phyloP scores from a whole-genome alignment of 2,797 vertebrate species.

The Enteromius argenteus region DNA sequence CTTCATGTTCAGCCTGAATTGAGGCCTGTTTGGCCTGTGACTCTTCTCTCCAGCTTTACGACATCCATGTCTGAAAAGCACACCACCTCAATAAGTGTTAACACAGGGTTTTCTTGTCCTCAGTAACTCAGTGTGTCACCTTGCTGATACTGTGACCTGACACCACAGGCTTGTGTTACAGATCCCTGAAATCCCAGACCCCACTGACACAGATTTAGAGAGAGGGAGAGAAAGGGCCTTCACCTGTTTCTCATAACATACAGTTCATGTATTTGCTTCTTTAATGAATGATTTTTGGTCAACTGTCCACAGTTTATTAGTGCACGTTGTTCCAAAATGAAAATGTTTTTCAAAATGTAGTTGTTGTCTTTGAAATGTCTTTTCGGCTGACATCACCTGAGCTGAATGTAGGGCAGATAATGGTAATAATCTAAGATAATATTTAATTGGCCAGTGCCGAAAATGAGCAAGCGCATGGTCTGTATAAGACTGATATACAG shows the following conservation, averaged over 20 bases:
- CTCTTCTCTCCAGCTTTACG: neutral
- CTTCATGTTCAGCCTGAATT: neutral
- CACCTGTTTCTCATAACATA: slow-evolving; percentile 6
- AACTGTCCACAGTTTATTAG: neutral
- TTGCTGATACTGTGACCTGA: slow-evolving; percentile 43
- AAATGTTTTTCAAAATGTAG: neutral
- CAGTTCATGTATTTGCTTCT: neutral
- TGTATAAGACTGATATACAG: neutral
- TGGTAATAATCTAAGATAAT: neutral
- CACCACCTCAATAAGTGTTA: slow-evolving; percentile 37
- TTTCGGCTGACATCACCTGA: neutral
- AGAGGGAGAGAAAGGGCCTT: slow-evolving; percentile 13
- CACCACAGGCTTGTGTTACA: slow-evolving; percentile 35
- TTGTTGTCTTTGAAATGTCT: neutral
- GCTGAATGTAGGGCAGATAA: neutral
- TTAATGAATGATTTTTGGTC: neutral
- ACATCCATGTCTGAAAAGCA: slow-evolving; percentile 6
- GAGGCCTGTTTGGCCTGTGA: neutral
- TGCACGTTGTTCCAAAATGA: neutral
- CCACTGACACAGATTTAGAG: slow-evolving; percentile 44
- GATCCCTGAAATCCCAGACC: slow-evolving; percentile 26
- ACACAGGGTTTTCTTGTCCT: slow-evolving; percentile 37
- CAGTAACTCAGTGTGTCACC: slow-evolving; percentile 33
- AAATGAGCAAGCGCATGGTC: neutral
- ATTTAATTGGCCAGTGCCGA: neutral